Evolutionary conservation across 2,113 vertebrate genomes (phyloP).

Genomic region (Platycercus adscitus): DNA sequence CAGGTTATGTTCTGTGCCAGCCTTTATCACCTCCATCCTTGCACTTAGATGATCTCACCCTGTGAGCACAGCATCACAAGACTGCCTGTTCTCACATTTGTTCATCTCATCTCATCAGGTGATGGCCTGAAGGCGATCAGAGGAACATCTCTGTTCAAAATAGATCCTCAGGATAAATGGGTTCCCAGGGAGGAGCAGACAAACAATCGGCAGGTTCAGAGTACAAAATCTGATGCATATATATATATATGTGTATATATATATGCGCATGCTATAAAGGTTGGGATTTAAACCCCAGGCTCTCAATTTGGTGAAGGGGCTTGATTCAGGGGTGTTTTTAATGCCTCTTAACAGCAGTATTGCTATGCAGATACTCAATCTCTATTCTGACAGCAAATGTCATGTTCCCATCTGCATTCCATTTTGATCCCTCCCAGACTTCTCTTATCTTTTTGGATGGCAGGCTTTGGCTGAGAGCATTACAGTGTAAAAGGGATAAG

Average conservation of each 20-base stretch:
- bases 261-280: not conserved
- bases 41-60: not conserved
- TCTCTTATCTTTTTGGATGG: not conserved
- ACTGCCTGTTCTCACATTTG: not conserved
- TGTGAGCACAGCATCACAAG: not conserved
- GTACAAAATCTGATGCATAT: not conserved
- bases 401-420: not conserved
- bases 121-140: not conserved
- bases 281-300: not conserved
- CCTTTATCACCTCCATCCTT: not conserved
- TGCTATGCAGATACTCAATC: not conserved
- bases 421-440: slow-evolving; percentile 7
- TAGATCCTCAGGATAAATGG: not conserved
- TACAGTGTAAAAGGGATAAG: not conserved
- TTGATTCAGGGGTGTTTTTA: not conserved
- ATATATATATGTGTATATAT: not conserved
- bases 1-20: not conserved
- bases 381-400: not conserved
- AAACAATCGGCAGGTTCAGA: not conserved
- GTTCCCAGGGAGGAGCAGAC: not conserved
- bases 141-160: not conserved
- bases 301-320: not conserved
- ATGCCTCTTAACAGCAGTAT: not conserved
- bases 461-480: not conserved
- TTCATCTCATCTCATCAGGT: not conserved